Percentiles rank a stretch among this genome's conserved stretches.
Conservation (phyloP, 2,113 vertebrate species). For the Ceyx melanurus region DNA sequence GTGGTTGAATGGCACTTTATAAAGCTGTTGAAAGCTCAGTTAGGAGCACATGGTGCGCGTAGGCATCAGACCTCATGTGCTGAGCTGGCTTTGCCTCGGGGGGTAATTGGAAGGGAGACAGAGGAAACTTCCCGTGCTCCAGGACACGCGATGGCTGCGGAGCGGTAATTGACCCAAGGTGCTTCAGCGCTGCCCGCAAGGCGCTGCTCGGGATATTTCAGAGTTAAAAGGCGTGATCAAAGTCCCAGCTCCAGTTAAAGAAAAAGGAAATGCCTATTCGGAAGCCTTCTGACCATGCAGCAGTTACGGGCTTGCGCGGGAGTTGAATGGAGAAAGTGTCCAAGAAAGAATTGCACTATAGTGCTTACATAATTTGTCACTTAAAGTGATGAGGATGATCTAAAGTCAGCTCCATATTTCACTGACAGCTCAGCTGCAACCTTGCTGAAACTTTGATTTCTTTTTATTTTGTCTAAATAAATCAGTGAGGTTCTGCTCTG, state of each 20-base stretch:
- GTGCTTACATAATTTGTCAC: not conserved
- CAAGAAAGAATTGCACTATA: not conserved
- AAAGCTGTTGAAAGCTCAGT: not conserved
- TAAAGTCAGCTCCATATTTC: not conserved
- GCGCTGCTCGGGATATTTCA: rapidly evolving
- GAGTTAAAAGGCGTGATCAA: not conserved
- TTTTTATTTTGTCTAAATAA: not conserved
- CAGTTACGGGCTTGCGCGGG: not conserved
- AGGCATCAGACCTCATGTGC: not conserved
- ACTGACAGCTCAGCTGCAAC: not conserved
- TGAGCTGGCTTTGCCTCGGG: not conserved
- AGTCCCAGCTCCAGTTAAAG: not conserved
- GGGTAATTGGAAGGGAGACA: not conserved
- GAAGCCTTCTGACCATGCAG: not conserved
- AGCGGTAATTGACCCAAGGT: not conserved
- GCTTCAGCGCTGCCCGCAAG: not conserved
- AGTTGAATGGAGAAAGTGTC: not conserved
- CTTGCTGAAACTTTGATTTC: not conserved
- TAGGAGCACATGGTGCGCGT: not conserved
- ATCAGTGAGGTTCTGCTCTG: not conserved
- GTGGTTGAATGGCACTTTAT: not conserved
- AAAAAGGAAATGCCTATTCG: not conserved
- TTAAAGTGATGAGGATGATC: not conserved
- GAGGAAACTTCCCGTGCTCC: not conserved
- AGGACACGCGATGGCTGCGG: not conserved